Evolutionary conservation across 2,113 vertebrate species (phyloP).

Genomic region (Melanostigma gelatinosum): DNA sequence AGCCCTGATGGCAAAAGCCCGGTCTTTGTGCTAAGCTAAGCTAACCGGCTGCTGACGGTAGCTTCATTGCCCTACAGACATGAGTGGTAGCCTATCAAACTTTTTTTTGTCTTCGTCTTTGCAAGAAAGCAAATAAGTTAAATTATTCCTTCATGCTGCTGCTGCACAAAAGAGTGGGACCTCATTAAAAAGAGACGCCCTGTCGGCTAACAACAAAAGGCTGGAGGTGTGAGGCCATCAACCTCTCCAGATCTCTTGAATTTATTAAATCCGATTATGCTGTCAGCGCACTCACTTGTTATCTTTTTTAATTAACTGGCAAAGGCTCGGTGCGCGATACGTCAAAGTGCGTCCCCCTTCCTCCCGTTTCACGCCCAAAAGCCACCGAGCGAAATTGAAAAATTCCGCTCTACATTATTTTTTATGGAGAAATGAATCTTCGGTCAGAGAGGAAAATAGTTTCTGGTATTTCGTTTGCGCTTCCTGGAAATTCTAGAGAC

Average conservation of each 20-base stretch:
- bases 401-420: conserved; percentile 37
- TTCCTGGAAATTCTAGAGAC: conserved; percentile 35
- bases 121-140: not conserved
- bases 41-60: not conserved
- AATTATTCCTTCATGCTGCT: not conserved
- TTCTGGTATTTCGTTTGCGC: conserved; percentile 22
- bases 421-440: conserved; percentile 39
- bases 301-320: conserved; percentile 50
- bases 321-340: conserved; percentile 1
- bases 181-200: not conserved
- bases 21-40: not conserved
- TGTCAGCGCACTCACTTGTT: conserved; percentile 17
- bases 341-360: conserved; percentile 50
- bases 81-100: not conserved
- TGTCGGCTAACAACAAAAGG: not conserved
- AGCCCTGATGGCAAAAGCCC: too few relatives aligned
- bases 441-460: conserved; percentile 25
- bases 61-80: not conserved
- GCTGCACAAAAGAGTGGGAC: not conserved
- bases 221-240: conserved; percentile 2
- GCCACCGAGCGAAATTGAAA: conserved; percentile 25
- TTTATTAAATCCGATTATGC: conserved; percentile 47
- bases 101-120: not conserved
- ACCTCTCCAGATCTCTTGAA: conserved; percentile 33
- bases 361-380: conserved; percentile 9